Evolutionary conservation across 1,140 invertebrate genomes (phyloP).

Genomic region (Leptinotarsa undecemlineata): DNA sequence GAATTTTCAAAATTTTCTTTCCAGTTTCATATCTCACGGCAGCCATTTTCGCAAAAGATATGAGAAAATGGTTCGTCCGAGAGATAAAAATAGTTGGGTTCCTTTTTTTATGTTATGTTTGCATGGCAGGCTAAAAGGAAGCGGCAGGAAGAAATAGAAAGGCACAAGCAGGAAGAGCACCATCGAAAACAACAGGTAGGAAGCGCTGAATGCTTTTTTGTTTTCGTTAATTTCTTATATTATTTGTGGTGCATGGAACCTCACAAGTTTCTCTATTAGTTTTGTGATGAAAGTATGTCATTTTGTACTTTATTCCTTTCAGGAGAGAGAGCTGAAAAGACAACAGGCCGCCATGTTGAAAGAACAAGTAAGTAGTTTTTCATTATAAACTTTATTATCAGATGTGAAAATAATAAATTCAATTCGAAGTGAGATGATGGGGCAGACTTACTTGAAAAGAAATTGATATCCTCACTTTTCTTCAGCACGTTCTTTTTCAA

Average conservation of each 20-base stretch:
- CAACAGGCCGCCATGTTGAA: conserved; percentile 84
- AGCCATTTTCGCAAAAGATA: not conserved
- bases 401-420: too few relatives aligned
- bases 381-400: too few relatives aligned
- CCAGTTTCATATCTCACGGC: conserved; percentile 3
- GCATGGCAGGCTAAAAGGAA: conserved; percentile 76
- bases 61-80: not conserved
- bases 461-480: too few relatives aligned
- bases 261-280: too few relatives aligned
- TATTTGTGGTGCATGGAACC: too few relatives aligned
- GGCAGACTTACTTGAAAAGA: too few relatives aligned
- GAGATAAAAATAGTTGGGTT: conserved; percentile 22
- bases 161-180: conserved; percentile 81
- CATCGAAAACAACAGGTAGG: conserved; percentile 82
- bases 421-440: too few relatives aligned
- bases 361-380: conserved; percentile 75
- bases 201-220: conserved; percentile 2
- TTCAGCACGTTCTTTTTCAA: too few relatives aligned
- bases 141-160: conserved; percentile 83
- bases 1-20: not conserved
- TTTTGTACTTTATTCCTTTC: conserved; percentile 50
- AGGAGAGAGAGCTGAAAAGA: conserved; percentile 86
- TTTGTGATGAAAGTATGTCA: not conserved
- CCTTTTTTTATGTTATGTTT: conserved; percentile 36
- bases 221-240: not conserved